Conservation (phyloP, 2,888 invertebrate species). For the Leucozona laternaria region DNA sequence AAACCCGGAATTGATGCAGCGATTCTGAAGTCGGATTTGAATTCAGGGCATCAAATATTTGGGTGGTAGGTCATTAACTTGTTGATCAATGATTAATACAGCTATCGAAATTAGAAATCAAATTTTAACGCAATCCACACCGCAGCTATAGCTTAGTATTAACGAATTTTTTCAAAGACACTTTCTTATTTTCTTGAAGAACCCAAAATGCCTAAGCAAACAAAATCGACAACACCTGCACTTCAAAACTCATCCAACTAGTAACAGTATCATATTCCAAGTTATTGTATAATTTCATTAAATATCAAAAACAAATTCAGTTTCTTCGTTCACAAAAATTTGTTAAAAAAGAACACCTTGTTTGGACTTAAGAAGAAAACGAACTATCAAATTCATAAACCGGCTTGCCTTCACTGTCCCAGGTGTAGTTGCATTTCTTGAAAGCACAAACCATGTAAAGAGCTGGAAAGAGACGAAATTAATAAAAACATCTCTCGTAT, state of each 20-base stretch:
- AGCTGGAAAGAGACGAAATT: slow-evolving; percentile 85
- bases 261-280: slow-evolving; percentile 42
- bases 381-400: slow-evolving; percentile 83
- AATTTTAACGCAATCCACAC: too few relatives aligned
- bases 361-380: not conserved
- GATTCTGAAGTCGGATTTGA: too few relatives aligned
- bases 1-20: too few relatives aligned
- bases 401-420: slow-evolving; percentile 87
- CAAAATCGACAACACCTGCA: not conserved
- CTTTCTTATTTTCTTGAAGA: too few relatives aligned
- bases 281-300: slow-evolving; percentile 43
- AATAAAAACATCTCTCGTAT: not conserved
- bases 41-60: too few relatives aligned
- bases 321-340: slow-evolving; percentile 2
- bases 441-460: slow-evolving; percentile 93
- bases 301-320: slow-evolving; percentile 33
- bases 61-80: too few relatives aligned
- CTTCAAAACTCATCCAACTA: not conserved
- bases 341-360: slow-evolving; percentile 13
- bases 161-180: too few relatives aligned
- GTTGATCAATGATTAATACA: too few relatives aligned
- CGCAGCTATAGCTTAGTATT: too few relatives aligned
- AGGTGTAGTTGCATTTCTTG: slow-evolving; percentile 89
- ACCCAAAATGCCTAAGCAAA: too few relatives aligned
- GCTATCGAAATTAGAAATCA: too few relatives aligned